Evolutionary conservation across 2,888 invertebrate species (phyloP), one percentile per base, ranked within the genome.

Genomic region (Syritta pipiens): DNA sequence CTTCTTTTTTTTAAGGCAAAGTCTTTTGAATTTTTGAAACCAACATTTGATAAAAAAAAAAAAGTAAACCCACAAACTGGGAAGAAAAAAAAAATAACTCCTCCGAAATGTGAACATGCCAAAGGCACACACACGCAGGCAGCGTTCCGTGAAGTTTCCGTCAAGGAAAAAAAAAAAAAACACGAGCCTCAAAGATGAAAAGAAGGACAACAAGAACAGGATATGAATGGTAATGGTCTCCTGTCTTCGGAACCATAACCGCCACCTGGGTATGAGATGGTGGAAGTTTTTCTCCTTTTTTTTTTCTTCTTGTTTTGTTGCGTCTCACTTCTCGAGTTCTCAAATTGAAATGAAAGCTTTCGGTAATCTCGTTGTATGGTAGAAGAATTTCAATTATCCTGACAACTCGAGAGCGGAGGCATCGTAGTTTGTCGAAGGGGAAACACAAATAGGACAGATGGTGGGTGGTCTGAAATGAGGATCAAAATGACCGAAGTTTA

Each of bases 341-440:
- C 46, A 75, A 74, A 65, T 67, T 75, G 74, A 67, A 75, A 71
- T 59, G 59, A 77, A 77, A 51, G 63, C 59, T 53, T 37, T 59
- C 37, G 30, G 76, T 76, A 76, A 68, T 75, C 68, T 55, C 60
- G 63, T 60, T 55, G 53, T 35, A 67, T 60, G 67, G 62, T 30
- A 63, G 59, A 71, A 71, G 57, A 71, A 65, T 77, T 77, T 77
- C 71, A 77, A 77, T 77, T 77, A 77, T 76, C 63, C 37, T 26
- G 28, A 44, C 42, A 37, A 69, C 24, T 40, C 20, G 10, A 44
- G 30, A 20, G 51, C n/a, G 37, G 49, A 75, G 44, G 6, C 28
- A 62, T 35, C 37, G 17, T 19, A 37, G 59, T 53, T 67, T 67
- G 60, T 60, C 60, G 67, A 74, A 59, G 10, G 14, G 24, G 44